Percentiles rank a stretch among this genome's conserved stretches.
Conservation (phyloP, 1,140 invertebrate species). For the Centruroides vittatus region DNA sequence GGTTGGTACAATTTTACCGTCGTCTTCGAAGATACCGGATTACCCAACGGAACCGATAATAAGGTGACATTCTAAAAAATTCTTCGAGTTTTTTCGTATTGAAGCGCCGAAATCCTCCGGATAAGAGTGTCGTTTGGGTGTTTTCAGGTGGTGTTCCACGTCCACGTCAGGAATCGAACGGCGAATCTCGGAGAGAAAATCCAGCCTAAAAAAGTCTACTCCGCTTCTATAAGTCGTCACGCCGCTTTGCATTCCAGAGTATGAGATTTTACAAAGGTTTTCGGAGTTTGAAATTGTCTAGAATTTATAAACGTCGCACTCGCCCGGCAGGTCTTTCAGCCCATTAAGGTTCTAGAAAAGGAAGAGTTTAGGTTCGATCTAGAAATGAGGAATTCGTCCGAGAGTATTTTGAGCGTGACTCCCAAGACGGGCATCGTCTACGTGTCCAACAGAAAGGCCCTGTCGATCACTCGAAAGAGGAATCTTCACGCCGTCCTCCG, state of each 20-base stretch:
- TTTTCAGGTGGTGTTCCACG: constrained; percentile 1
- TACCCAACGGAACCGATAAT: not conserved
- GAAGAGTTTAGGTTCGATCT: too few species aligned
- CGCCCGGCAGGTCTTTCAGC: not conserved
- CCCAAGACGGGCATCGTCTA: too few species aligned
- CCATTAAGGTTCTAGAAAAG: not conserved
- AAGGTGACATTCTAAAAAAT: not conserved
- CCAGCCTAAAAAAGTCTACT: not conserved
- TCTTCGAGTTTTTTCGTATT: too few species aligned
- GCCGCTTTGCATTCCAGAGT: not conserved
- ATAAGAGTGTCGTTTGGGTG: not conserved
- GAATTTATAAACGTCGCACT: too few species aligned
- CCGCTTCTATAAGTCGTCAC: not conserved
- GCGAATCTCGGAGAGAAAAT: not conserved
- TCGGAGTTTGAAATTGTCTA: too few species aligned
- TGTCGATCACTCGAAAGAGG: too few species aligned
- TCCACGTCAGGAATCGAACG: constrained; percentile 3
- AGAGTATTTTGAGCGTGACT: too few species aligned
- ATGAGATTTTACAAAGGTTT: not conserved
- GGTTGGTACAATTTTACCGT: constrained; percentile 3
- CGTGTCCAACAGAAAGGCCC: too few species aligned
- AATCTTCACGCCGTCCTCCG: too few species aligned
- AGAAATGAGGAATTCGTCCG: too few species aligned
- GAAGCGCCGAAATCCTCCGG: too few species aligned
- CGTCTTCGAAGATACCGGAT: not conserved